A percentile compares a stretch with the other conserved stretches of the same genome.
These are phyloP conservation scores for rat (Rattus norvegicus) DNA, from an alignment of 2,113 vertebrate species.

Conservation along the genomic window DNA sequence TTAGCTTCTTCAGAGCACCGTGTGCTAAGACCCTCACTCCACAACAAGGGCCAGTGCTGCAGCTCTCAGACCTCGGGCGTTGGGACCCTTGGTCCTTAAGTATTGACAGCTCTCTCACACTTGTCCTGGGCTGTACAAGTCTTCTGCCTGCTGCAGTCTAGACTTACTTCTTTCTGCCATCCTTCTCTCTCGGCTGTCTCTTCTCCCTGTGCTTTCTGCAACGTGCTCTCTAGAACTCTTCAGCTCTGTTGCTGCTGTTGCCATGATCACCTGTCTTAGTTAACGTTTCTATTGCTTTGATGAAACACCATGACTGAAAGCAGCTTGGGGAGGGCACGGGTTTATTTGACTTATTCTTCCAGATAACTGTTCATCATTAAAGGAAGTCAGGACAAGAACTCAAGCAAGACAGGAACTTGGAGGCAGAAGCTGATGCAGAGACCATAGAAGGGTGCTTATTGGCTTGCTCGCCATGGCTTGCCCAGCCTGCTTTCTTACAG, in stretches of 20 bases:
- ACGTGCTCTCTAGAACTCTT: not conserved
- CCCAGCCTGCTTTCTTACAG: not conserved
- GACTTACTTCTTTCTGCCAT: not conserved
- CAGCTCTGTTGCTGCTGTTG: too few species aligned
- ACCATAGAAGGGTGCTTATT: not conserved
- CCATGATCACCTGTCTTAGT: not conserved
- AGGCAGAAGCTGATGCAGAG: not conserved
- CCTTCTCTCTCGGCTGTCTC: not conserved
- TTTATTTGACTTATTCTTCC: not conserved
- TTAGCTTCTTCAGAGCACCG: not conserved
- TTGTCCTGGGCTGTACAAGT: not conserved
- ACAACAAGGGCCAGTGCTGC: not conserved
- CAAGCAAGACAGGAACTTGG: not conserved
- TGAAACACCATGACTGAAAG: not conserved
- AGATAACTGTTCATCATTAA: not conserved
- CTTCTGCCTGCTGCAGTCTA: not conserved
- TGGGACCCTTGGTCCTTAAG: not conserved
- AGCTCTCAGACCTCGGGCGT: too few species aligned
- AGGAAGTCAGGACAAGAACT: not conserved
- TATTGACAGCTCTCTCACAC: too few species aligned
- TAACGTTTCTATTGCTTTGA: not conserved
- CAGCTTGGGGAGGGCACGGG: not conserved
- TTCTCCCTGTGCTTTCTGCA: not conserved
- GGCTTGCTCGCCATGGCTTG: not conserved
- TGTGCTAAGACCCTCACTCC: not conserved